phyloP scores from a whole-genome alignment of 2,888 invertebrate species.

The Thumatha senex region DNA sequence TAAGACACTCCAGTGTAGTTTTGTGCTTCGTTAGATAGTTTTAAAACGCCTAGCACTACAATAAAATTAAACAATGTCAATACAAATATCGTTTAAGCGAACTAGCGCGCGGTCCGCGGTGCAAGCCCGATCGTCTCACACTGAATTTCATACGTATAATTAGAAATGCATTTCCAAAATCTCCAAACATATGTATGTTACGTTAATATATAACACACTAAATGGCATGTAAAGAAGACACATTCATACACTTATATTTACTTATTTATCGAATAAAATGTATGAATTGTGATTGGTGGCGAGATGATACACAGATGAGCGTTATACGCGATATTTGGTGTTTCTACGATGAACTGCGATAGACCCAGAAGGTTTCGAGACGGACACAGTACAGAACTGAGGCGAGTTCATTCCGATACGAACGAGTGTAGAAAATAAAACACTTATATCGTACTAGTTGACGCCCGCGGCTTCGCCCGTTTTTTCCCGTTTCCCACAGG shows the following conservation, averaged over 20 bases:
- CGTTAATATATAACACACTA: slow-evolving; percentile 69
- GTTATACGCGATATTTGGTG: slow-evolving; percentile 40
- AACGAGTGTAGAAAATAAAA: slow-evolving; percentile 47
- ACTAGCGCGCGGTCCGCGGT: slow-evolving; percentile 78
- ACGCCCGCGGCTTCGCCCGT: too few relatives aligned
- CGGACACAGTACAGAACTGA: slow-evolving; percentile 51
- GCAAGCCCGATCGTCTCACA: slow-evolving; percentile 70
- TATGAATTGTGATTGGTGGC: slow-evolving; percentile 49
- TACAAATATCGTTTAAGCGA: slow-evolving; percentile 44
- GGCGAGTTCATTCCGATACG: slow-evolving; percentile 21
- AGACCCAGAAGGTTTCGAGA: slow-evolving; percentile 52
- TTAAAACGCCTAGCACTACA: slow-evolving; percentile 66
- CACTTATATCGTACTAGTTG: slow-evolving; percentile 50
- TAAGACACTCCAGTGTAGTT: slow-evolving; percentile 73
- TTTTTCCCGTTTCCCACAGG: too few relatives aligned
- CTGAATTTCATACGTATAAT: slow-evolving; percentile 69
- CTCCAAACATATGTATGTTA: slow-evolving; percentile 65
- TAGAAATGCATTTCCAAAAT: slow-evolving; percentile 78
- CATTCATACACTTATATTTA: slow-evolving; percentile 67
- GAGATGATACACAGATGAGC: slow-evolving; percentile 34
- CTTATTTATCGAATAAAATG: slow-evolving; percentile 54
- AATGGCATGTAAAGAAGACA: slow-evolving; percentile 77
- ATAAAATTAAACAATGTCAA: slow-evolving; percentile 53
- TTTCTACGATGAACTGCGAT: slow-evolving; percentile 27
- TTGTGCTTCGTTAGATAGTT: slow-evolving; percentile 72